Base-by-base conservation (phyloP, 2,113 vertebrate genomes). In the Stegastes partitus region DNA sequence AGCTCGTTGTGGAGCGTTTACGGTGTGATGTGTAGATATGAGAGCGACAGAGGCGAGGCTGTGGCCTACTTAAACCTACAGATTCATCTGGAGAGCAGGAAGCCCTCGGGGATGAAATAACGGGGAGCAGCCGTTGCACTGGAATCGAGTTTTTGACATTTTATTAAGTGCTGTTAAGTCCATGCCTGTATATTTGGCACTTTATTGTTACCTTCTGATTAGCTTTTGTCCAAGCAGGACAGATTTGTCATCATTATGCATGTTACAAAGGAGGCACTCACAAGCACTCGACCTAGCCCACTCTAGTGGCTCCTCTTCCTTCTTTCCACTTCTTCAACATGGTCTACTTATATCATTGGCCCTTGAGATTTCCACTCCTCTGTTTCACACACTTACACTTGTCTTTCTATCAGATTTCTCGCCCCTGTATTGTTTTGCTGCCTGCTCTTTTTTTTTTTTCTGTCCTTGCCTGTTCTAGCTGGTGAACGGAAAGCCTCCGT, bases 11-110 rank as follows among this genome's bases (percentile, higher is more conserved):
- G 39, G 2, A 12, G 49, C 31, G 37, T 37, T 50, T 2, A 5
- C 12, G 28, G 51, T n/a, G 79, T 15, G 63, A 63, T 79, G 45
- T 66, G 59, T 66, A 21, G 69, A 67, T 71, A 16, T 54, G 49
- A 44, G 16, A 16, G 63, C 68, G 78, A 50, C 69, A 68, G 49
- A 69, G 71, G 69, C 25, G 47, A 73, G 45, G 37, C 72, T 70
- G 81, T 90, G 85, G 70, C 90, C 90, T 87, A 90, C 57, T 90
- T 90, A 86, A 57, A 86, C 82, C 74, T 77, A 45, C 82, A 76
- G 75, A 79, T 82, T 85, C 80, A 77, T 89, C 75, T 82, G 72
- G 75, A 81, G 79, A 85, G 79, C 42, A 66, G 23, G n/a, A 71
- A 62, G 47, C 67, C 88, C 72, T 54, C 18, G 0, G 76, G 85